Conservation (phyloP, 2,888 invertebrate species). For the Diploptera punctata region DNA sequence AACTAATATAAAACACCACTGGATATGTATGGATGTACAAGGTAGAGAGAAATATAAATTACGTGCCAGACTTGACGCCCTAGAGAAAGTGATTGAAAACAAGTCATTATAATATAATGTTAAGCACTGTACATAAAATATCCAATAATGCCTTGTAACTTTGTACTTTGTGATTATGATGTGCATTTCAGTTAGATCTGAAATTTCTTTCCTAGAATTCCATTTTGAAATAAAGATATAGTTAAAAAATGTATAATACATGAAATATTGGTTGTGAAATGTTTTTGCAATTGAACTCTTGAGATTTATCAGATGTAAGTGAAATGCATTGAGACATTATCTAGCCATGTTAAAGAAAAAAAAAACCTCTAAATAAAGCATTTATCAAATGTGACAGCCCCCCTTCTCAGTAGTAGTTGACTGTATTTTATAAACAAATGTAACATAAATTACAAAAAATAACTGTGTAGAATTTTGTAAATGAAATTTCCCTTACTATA, state of each 20-base stretch:
- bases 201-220: neutral
- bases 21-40: constrained; percentile 16
- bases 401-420: neutral
- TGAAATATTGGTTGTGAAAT: constrained; percentile 18
- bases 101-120: constrained; percentile 14
- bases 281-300: neutral
- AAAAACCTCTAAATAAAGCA: constrained; percentile 19
- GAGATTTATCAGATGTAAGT: constrained; percentile 9
- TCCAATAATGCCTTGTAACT: constrained; percentile 28
- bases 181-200: constrained; percentile 21
- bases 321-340: constrained; percentile 25
- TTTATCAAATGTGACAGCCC: constrained; percentile 16
- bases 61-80: constrained; percentile 17
- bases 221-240: neutral
- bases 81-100: neutral
- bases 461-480: constrained; percentile 6
- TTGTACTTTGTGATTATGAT: constrained; percentile 24
- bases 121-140: constrained; percentile 25
- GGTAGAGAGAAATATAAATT: constrained; percentile 17
- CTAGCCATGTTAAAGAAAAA: constrained; percentile 18
- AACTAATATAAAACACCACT: constrained; percentile 14
- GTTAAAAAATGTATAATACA: neutral
- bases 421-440: constrained; percentile 26
- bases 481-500: neutral
- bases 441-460: constrained; percentile 6